Conservation (phyloP, 2,888 invertebrate species). For the Beris morrisii region DNA sequence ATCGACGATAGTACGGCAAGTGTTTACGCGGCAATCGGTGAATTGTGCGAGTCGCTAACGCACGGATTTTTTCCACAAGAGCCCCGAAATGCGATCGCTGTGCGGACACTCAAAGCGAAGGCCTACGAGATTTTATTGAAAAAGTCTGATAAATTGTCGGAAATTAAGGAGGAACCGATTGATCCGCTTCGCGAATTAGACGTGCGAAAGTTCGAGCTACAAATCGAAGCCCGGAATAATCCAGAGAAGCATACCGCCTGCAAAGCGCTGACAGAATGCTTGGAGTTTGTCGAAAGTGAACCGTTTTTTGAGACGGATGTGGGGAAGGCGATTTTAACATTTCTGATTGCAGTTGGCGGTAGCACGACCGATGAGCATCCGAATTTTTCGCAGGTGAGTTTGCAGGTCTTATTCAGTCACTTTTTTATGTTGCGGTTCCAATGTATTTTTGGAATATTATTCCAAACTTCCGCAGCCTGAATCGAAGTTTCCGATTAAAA, state of each 20-base stretch:
- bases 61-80: conserved; percentile 36
- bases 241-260: conserved; percentile 41
- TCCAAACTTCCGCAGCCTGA: too few relatives aligned
- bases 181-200: conserved; percentile 46
- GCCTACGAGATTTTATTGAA: conserved; percentile 47
- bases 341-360: conserved; percentile 36
- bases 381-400: too few relatives aligned
- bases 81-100: conserved; percentile 41
- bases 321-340: conserved; percentile 43
- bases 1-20: conserved; percentile 43
- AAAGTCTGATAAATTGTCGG: conserved; percentile 41
- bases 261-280: conserved; percentile 43
- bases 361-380: too few relatives aligned
- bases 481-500: too few relatives aligned
- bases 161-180: conserved; percentile 40
- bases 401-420: too few relatives aligned
- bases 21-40: conserved; percentile 45
- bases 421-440: too few relatives aligned
- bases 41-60: conserved; percentile 43
- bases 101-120: conserved; percentile 43
- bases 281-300: conserved; percentile 41
- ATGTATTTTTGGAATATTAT: too few relatives aligned
- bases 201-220: conserved; percentile 45
- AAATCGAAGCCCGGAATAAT: conserved; percentile 43
- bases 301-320: conserved; percentile 42